Base-by-base conservation (phyloP, 2,888 invertebrate genomes). In the Eretmocerus hayati region DNA sequence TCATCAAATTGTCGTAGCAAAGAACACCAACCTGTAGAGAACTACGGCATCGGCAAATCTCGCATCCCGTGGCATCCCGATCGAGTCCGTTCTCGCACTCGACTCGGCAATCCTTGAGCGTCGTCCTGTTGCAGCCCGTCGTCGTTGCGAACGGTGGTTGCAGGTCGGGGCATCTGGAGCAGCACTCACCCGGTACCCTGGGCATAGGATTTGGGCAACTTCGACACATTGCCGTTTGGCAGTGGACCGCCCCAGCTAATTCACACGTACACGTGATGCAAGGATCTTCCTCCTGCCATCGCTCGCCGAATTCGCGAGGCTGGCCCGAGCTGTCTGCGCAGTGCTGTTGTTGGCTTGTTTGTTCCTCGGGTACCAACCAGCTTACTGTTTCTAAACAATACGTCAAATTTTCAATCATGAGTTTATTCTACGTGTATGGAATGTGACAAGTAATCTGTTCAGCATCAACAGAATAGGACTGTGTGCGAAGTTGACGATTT, bases 191-290 rank as follows among this genome's bases (percentile, higher is more conserved):
- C 8, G 33, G 53, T 48, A 40, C 33, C 31, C 42, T 40, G 35
- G 62, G 60, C 21, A 39, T 51, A 39, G 44, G 50, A 5, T 58
- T 60, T n/a, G n/a, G 13, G 52, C 58, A 52, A 20, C 41, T 30
- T 3, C 44, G 46, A 33, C 53, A 53, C 50, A 50, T 50, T 13
- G 62, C 58, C 4, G 56, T 57, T 20, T 65, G 65, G 54, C 69
- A 69, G 30, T 61, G 59, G 15, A 53, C 38, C 26, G 38, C 41
- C 11, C 60, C 60, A 23, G 58, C 57, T 22, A 61, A 55, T 21
- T 64, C 60, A 54, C 69, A 69, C n/a, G 55, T 52, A 58, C 69
- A 69, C 49, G 57, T 62, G 6, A 55, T 52, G 57, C 69, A 69
- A 3, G 60, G 60, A 54, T 56, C 62, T 57, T 56, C 11, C 39